A percentile compares a stretch with the other conserved stretches of the same genome.
These are phyloP conservation scores for Trissolcus brochymenae DNA, from an alignment of 2,888 invertebrate species.

Conservation along the genomic window DNA sequence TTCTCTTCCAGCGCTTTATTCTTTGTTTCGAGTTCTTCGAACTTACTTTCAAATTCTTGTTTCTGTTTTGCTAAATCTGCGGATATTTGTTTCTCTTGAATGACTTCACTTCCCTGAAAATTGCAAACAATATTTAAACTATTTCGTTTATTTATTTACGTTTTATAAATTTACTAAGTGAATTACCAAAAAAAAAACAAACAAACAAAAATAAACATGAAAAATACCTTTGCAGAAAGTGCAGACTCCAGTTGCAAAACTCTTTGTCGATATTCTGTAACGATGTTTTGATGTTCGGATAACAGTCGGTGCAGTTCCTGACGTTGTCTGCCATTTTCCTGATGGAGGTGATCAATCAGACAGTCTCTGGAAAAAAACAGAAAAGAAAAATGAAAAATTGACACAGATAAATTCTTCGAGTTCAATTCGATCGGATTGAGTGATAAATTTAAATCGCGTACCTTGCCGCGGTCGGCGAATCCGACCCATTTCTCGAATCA, in stretches of 20 bases:
- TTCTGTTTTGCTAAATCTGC: conserved; percentile 78
- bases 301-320: conserved; percentile 73
- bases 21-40: conserved; percentile 77
- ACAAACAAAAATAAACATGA: neutral
- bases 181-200: too few relatives aligned
- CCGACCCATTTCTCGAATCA: conserved; percentile 75
- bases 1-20: conserved; percentile 90
- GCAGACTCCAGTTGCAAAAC: conserved; percentile 70
- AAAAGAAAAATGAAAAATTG: conserved; percentile 3
- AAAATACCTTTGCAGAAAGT: conserved; percentile 69
- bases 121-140: conserved; percentile 6
- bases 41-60: conserved; percentile 64
- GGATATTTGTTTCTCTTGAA: conserved; percentile 79
- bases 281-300: conserved; percentile 70
- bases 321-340: conserved; percentile 85
- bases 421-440: neutral
- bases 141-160: conserved; percentile 4
- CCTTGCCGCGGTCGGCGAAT: conserved; percentile 77
- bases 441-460: conserved; percentile 57
- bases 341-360: conserved; percentile 87
- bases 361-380: conserved; percentile 79
- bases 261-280: conserved; percentile 68
- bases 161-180: conserved; percentile 3
- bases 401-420: neutral
- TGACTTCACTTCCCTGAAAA: conserved; percentile 79